Conservation (phyloP, 2,113 vertebrate species). For the Myotis lucifugus region DNA sequence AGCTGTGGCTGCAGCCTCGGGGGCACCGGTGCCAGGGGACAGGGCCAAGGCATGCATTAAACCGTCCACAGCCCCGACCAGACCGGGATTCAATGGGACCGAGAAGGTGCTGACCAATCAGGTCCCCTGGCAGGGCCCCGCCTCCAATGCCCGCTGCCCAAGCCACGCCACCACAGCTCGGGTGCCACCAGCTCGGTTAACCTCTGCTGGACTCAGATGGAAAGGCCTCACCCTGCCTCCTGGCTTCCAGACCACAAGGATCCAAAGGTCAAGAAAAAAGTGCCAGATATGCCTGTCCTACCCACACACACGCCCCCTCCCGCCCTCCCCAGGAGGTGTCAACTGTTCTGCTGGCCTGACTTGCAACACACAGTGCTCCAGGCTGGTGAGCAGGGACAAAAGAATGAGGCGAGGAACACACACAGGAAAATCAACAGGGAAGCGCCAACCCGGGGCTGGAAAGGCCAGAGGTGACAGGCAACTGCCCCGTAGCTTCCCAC, state of each 20-base stretch:
- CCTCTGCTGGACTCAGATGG: not conserved
- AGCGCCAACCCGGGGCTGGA: not conserved
- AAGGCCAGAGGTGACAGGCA: not conserved
- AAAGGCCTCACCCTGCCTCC: not conserved
- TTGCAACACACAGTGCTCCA: not conserved
- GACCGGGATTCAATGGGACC: not conserved
- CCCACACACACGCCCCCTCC: no score
- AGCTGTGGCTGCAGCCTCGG: not conserved
- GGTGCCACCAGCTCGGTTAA: not conserved
- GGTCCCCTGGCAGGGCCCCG: not conserved
- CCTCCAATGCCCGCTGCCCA: not conserved
- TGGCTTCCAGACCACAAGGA: not conserved
- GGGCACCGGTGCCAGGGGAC: not conserved
- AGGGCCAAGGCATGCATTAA: slow-evolving; percentile 39
- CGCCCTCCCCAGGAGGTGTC: not conserved
- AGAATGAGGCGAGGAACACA: not conserved
- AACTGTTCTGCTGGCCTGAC: not conserved
- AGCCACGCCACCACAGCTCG: not conserved
- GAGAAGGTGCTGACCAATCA: slow-evolving; percentile 50
- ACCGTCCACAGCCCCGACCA: not conserved
- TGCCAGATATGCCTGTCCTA: not conserved
- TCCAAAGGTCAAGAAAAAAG: slow-evolving; percentile 43
- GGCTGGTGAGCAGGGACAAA: not conserved
- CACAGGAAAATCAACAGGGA: not conserved
- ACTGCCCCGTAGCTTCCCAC: not conserved